Evolutionary conservation across 1,140 invertebrate genomes (phyloP).

Genomic region (Battus philenor): DNA sequence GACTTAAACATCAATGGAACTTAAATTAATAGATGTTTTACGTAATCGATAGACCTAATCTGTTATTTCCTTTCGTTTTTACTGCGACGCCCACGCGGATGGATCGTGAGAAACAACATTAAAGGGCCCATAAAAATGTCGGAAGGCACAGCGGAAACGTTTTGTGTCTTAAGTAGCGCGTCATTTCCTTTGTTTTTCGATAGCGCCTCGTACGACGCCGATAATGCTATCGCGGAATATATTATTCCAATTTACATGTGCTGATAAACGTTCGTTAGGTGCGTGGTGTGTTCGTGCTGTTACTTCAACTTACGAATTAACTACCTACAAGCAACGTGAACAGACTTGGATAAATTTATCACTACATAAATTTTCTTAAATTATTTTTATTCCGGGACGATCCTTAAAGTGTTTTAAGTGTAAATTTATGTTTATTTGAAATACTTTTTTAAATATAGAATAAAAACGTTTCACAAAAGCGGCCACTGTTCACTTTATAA

Average conservation of each 20-base stretch:
- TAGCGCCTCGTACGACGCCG: slow-evolving; percentile 37
- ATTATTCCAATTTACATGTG: slow-evolving; percentile 45
- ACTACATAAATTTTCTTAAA: too few relatives aligned
- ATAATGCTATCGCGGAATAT: slow-evolving; percentile 58
- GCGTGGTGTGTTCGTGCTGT: background rate
- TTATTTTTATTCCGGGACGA: too few relatives aligned
- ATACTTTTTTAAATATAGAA: too few relatives aligned
- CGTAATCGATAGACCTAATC: slow-evolving; percentile 31
- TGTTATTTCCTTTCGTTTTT: slow-evolving; percentile 55
- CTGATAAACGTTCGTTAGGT: slow-evolving; percentile 19
- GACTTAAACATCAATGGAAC: slow-evolving; percentile 8
- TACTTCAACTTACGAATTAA: too few relatives aligned
- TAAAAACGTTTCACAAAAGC: too few relatives aligned
- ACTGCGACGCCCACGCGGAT: slow-evolving; percentile 36
- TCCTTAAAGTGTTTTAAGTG: too few relatives aligned
- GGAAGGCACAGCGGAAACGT: slow-evolving; percentile 57
- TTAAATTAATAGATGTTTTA: slow-evolving; percentile 9
- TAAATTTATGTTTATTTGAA: too few relatives aligned
- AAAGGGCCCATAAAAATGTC: slow-evolving; percentile 46
- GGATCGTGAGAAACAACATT: slow-evolving; percentile 54
- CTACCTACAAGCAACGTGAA: too few relatives aligned
- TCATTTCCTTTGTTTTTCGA: slow-evolving; percentile 60
- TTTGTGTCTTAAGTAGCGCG: slow-evolving; percentile 54
- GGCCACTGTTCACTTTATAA: too few relatives aligned
- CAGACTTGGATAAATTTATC: too few relatives aligned